Base-by-base conservation (phyloP, 1,140 invertebrate genomes). In the Drosophila eugracilis region DNA sequence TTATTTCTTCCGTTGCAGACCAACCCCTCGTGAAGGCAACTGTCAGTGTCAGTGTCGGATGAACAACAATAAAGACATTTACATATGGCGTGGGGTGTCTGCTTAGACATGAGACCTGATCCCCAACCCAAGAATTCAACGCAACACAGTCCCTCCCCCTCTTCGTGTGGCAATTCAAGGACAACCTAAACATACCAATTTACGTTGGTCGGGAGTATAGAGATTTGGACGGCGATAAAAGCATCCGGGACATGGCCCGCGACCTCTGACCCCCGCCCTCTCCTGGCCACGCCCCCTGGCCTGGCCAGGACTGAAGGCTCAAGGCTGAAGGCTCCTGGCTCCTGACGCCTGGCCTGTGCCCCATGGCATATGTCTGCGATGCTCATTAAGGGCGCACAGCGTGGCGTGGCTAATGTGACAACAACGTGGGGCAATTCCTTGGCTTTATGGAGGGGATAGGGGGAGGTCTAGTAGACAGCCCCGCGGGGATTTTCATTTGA, bases 361-460 rank as follows among this genome's bases (percentile, higher is more conserved):
- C 76, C 62, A 54, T 73, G 77, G 80, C 80, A 85, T 85, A 86
- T 85, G 80, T 85, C 80, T 85, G 80, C 57, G 66, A 80, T 85
- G 77, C 80, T 85, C 80, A 85, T 85, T 85, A 85, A 80, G 80
- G 80, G 34, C 81, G 77, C 80, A 85, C 80, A 85, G 81, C 81
- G 76, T 85, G 80, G 72, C 80, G 67, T 77, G 73, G 81, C 80
- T 86, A 86, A 85, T 85, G 80, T 80, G 81, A 79, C 80, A 86
- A 79, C 80, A 75, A 71, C 69, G 63, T 41, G 28, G 49, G 30
- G 17, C 12, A 41, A 28, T 1, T n/a, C 36, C 22, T 19, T 7
- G 19, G 30, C 10, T 4, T 17, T n/a, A n/a, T n/a, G n/a, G n/a
- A n/a, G n/a, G n/a, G 63, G 22, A n/a, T 7, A 45, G 59, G 45